Evolutionary conservation across 2,888 invertebrate genomes (phyloP), one percentile per base, ranked within the genome.

Genomic region (Lithophane leautieri): DNA sequence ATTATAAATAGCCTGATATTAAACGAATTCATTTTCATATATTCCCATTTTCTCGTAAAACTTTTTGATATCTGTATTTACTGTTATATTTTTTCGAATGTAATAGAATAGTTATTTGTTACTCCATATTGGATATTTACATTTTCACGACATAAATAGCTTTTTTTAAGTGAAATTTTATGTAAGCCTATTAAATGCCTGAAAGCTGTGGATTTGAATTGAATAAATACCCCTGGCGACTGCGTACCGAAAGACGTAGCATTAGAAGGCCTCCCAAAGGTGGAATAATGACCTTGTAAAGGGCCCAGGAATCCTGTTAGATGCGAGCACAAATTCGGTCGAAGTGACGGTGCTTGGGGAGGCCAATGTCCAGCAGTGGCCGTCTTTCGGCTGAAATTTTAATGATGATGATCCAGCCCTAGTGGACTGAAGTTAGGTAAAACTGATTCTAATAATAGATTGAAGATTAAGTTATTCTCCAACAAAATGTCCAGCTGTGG

Each of bases 1-100:
- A 61, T 76, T 66, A 44, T 65, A 73, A 79, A 61, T 50, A 70
- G 54, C 34, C 14, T 19, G 56, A 70, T 76, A 79, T 81, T 52
- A 66, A 75, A 70, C 19, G 60, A 79, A 66, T 58, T 61, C 4
- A 56, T 76, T 81, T 70, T 70, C 34, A 44, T 50, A 70, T 12
- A 47, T 54, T 65, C 58, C 52, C 44, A 1, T 61, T 69, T 50
- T 40, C 60, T 61, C 54, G 11, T 65, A 60, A 73, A 56, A 54
- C 14, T 22, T 58, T 79, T 67, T 68, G 19, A 0, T 19, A 34
- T 68, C 47, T 63, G 7, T 68, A 16, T 65, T 40, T 65, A 58
- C 3, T 40, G 0, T 44, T 25, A 28, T 66, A 44, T 60, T n/a
- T 79, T 73, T 58, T 74, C 2, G 6, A 75, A 54, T 77, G 22